Percentiles rank a stretch among this genome's conserved stretches.
These are phyloP conservation scores for Kryphioiulus occultus DNA, from an alignment of 2,888 invertebrate genomes.

Conservation along the genomic window DNA sequence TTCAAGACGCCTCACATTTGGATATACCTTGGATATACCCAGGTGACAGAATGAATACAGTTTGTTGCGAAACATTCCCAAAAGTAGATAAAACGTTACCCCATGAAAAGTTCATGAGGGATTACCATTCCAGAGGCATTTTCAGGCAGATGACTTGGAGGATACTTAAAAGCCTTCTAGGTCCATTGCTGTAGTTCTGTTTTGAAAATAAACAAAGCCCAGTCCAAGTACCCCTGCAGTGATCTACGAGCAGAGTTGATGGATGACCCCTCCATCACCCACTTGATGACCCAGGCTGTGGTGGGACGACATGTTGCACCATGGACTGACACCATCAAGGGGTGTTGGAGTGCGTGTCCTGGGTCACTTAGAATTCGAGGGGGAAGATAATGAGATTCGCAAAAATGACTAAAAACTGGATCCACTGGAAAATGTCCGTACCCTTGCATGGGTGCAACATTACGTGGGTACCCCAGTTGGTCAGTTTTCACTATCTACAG, in stretches of 20 bases:
- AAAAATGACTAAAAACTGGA: not conserved
- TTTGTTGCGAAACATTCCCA: not conserved
- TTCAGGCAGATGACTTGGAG: not conserved
- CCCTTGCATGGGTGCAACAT: not conserved
- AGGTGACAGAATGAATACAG: too few species aligned
- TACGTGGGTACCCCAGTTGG: not conserved
- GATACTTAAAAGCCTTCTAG: not conserved
- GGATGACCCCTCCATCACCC: slow-evolving; percentile 26
- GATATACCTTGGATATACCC: too few species aligned
- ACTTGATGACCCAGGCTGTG: not conserved
- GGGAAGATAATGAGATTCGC: not conserved
- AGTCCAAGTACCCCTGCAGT: not conserved
- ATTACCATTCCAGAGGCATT: not conserved
- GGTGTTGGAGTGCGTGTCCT: not conserved
- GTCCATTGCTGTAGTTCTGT: not conserved
- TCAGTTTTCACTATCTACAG: not conserved
- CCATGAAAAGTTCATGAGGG: not conserved
- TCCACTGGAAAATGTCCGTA: not conserved
- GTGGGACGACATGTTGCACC: not conserved
- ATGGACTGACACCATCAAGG: not conserved
- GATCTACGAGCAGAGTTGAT: not conserved
- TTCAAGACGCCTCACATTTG: too few species aligned
- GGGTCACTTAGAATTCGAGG: not conserved
- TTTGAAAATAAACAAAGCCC: not conserved
- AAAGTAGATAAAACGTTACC: not conserved